phyloP scores from a whole-genome alignment of 2,797 vertebrate species.

The Decapterus maruadsi region DNA sequence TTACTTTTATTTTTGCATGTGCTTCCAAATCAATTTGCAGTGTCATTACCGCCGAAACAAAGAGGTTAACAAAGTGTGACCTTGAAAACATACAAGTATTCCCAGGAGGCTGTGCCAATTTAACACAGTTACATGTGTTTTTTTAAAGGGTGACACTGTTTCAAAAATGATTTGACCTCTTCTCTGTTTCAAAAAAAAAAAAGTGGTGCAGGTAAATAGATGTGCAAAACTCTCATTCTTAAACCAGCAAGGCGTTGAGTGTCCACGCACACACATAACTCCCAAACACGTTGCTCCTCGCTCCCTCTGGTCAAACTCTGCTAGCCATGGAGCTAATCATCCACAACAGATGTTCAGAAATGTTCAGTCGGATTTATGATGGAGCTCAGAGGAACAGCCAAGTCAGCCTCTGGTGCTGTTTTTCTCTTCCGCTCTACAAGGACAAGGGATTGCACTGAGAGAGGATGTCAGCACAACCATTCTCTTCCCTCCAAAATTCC shows the following conservation, averaged over 20 bases:
- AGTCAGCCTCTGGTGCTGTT: conserved; percentile 84
- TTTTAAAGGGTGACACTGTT: conserved; percentile 36
- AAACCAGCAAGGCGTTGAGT: conserved; percentile 65
- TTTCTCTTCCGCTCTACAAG: conserved; percentile 81
- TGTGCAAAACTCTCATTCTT: conserved; percentile 72
- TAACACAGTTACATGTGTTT: conserved; percentile 38
- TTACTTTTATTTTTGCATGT: conserved; percentile 2
- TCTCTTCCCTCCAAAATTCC: conserved; percentile 65
- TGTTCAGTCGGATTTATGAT: conserved; percentile 85
- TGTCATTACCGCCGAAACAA: conserved; percentile 30
- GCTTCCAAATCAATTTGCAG: conserved; percentile 36
- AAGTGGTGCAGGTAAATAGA: conserved; percentile 37
- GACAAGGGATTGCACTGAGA: conserved; percentile 79
- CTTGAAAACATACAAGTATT: conserved; percentile 56
- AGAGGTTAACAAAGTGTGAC: conserved; percentile 59
- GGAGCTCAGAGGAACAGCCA: conserved; percentile 84
- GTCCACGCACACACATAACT: conserved; percentile 42
- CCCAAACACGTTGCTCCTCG: conserved; percentile 62
- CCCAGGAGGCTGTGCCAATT: conserved; percentile 36
- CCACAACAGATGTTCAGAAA: conserved; percentile 87
- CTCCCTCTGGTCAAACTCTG: conserved; percentile 82
- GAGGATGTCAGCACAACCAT: conserved; percentile 79
- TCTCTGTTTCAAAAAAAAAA: conserved; percentile 16
- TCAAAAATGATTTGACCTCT: conserved; percentile 43
- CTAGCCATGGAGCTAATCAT: conserved; percentile 86